A percentile compares a stretch with the other conserved stretches of the same genome.
phyloP scores from a whole-genome alignment of 2,888 invertebrate genomes.

The Eretmocerus hayati region DNA sequence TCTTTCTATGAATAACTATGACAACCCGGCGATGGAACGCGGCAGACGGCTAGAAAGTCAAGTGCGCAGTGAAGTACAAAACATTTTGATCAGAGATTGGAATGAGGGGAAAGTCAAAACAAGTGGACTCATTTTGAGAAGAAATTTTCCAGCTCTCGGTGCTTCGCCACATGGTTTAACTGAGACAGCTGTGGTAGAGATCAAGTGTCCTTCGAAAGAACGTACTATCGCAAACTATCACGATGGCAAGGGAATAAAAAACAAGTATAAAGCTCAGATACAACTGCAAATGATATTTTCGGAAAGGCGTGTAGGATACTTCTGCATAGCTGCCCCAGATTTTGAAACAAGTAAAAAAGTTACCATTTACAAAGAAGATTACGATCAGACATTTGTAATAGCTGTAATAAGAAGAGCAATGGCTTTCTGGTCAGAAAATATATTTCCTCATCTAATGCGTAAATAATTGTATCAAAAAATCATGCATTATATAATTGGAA shows the following conservation, averaged over 20 bases:
- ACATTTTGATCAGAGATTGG: not conserved
- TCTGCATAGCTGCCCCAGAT: slow-evolving; percentile 28
- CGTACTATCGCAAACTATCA: not conserved
- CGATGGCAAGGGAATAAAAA: too few species aligned
- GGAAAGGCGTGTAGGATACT: slow-evolving; percentile 22
- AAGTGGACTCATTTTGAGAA: not conserved
- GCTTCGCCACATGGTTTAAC: slow-evolving; percentile 2
- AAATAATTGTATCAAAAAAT: not conserved
- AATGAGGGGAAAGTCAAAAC: not conserved
- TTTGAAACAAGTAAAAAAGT: slow-evolving; percentile 25
- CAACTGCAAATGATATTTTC: slow-evolving; percentile 30
- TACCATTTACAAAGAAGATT: slow-evolving; percentile 8
- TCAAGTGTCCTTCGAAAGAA: not conserved
- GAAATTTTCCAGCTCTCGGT: slow-evolving; percentile 2
- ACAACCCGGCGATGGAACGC: slow-evolving; percentile 25
- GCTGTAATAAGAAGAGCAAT: slow-evolving; percentile 3
- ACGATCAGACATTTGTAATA: slow-evolving; percentile 2
- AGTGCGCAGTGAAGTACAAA: slow-evolving; percentile 10
- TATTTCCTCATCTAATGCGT: slow-evolving; percentile 7
- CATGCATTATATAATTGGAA: not conserved
- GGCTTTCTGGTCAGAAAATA: slow-evolving; percentile 4
- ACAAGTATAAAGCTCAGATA: slow-evolving; percentile 22
- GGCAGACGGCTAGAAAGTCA: slow-evolving; percentile 24
- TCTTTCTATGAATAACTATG: slow-evolving; percentile 23
- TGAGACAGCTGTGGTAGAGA: slow-evolving; percentile 1